Evolutionary conservation across 2,888 invertebrate genomes (phyloP).

Genomic region (Aporophyla lueneburgensis): DNA sequence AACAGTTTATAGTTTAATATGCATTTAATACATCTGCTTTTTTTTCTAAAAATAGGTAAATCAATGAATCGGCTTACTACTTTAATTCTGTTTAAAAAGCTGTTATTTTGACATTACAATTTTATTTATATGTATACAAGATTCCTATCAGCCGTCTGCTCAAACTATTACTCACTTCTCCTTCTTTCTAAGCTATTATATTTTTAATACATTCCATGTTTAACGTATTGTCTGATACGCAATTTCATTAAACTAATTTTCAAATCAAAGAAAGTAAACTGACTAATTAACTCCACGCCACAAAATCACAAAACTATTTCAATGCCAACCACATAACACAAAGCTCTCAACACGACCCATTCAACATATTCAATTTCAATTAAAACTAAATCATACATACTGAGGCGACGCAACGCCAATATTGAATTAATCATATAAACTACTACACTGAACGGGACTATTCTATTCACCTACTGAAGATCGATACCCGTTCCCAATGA

Average conservation of each 20-base stretch:
- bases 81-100: too few relatives aligned
- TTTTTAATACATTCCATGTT: not conserved
- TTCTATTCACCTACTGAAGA: slow-evolving; percentile 60
- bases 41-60: too few relatives aligned
- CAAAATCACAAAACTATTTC: slow-evolving; percentile 7
- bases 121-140: too few relatives aligned
- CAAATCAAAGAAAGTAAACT: not conserved
- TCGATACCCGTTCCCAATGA: slow-evolving; percentile 56
- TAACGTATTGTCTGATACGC: too few relatives aligned
- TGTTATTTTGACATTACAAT: too few relatives aligned
- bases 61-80: too few relatives aligned
- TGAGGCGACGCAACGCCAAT: slow-evolving; percentile 10
- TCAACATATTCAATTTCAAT: slow-evolving; percentile 42
- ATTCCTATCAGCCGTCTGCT: too few relatives aligned
- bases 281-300: not conserved
- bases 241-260: too few relatives aligned
- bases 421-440: slow-evolving; percentile 56
- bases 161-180: too few relatives aligned
- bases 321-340: not conserved
- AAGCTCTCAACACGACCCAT: not conserved
- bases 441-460: slow-evolving; percentile 48
- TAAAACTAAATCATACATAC: slow-evolving; percentile 47
- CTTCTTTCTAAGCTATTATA: not conserved
- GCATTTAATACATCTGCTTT: too few relatives aligned
- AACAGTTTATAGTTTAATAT: too few relatives aligned